Conservation (phyloP, 2,797 vertebrate species). For the Crossoptilon crossoptilon region DNA sequence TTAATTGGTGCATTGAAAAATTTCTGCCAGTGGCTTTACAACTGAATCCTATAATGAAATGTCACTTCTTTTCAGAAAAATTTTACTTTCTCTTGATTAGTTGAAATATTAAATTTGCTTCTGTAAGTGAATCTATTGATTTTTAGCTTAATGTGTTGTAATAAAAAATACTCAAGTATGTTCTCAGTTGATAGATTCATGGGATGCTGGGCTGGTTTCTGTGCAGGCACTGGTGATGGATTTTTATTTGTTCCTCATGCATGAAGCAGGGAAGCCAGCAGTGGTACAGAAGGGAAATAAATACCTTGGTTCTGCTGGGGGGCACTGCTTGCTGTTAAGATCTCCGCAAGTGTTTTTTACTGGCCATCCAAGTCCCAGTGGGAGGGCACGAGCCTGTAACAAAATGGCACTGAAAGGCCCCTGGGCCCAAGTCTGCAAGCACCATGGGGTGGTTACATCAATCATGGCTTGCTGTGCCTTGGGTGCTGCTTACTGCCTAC, state of each 20-base stretch:
- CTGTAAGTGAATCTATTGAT: constrained; percentile 54
- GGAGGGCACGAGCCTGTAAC: neutral
- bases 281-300: neutral
- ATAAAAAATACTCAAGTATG: constrained; percentile 57
- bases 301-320: neutral
- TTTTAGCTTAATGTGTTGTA: constrained; percentile 54
- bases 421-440: neutral
- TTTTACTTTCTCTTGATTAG: constrained; percentile 56
- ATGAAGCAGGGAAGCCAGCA: neutral
- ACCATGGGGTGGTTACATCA: neutral
- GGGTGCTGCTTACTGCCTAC: neutral
- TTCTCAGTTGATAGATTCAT: constrained; percentile 51
- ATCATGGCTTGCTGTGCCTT: rapidly evolving
- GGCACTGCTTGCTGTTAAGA: neutral
- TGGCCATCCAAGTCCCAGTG: neutral
- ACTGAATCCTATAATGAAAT: constrained; percentile 41
- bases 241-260: neutral
- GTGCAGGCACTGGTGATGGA: neutral
- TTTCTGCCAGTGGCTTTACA: constrained; percentile 47
- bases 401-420: neutral
- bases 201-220: neutral
- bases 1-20: constrained; percentile 41
- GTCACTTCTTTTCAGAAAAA: constrained; percentile 48
- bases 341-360: neutral
- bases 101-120: constrained; percentile 57